phyloP scores from a whole-genome alignment of 2,888 invertebrate genomes.

The Boloria euphrosyne region DNA sequence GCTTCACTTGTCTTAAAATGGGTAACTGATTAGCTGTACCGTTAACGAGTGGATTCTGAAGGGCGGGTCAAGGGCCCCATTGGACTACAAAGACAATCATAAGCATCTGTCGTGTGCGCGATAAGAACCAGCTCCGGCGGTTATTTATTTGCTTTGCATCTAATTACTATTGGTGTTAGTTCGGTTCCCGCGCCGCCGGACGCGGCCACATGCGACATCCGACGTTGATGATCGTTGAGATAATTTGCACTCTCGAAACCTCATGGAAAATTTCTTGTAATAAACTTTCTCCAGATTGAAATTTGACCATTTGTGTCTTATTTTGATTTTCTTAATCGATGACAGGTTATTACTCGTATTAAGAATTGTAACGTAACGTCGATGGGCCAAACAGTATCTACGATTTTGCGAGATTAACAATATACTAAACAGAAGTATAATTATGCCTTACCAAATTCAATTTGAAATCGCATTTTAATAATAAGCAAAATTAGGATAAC shows the following conservation, averaged over 20 bases:
- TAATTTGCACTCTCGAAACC: neutral
- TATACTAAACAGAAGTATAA: no score
- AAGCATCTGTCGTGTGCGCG: conserved; percentile 17
- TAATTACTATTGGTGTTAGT: neutral
- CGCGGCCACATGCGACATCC: neutral
- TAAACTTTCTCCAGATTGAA: no score
- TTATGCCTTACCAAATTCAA: no score
- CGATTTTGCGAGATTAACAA: no score
- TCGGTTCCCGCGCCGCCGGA: neutral
- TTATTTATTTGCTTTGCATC: conserved; percentile 21
- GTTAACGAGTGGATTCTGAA: conserved; percentile 16
- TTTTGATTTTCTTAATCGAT: no score
- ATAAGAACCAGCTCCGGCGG: conserved; percentile 22
- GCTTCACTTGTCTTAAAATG: conserved; percentile 8
- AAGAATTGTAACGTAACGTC: no score
- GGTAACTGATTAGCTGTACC: conserved; percentile 15
- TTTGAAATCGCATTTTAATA: no score
- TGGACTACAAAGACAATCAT: conserved; percentile 19
- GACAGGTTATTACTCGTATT: no score
- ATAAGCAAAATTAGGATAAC: no score
- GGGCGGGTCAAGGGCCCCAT: conserved; percentile 29
- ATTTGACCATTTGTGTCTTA: no score
- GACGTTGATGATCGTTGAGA: neutral
- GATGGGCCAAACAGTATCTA: no score
- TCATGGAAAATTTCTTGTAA: no score